These are phyloP conservation scores for Drosophila maculinotata DNA, from an alignment of 2,888 invertebrate genomes.

Conservation along the genomic window DNA sequence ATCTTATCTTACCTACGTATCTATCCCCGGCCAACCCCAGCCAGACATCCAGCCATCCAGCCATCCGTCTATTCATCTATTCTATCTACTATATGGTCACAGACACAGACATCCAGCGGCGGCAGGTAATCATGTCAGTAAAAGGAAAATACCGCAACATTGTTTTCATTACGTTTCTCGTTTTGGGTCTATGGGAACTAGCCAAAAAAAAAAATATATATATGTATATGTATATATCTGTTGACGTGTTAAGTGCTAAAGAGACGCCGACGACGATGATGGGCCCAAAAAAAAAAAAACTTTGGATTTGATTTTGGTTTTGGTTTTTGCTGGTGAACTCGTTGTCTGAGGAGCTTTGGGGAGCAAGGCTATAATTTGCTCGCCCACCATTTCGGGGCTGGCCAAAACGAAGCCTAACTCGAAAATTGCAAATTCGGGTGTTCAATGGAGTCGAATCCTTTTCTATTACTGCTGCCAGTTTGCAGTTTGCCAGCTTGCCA, in stretches of 20 bases:
- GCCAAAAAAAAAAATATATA: background rate
- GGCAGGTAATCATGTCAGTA: conserved; percentile 73
- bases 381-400: conserved; percentile 64
- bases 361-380: conserved; percentile 62
- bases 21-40: too few relatives aligned
- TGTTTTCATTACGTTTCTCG: conserved; percentile 44
- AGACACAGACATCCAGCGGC: conserved; percentile 26
- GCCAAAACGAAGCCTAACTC: conserved; percentile 68
- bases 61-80: background rate
- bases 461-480: conserved; percentile 63
- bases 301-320: conserved; percentile 6
- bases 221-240: conserved; percentile 51
- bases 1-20: conserved; percentile 39
- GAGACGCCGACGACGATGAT: conserved; percentile 38
- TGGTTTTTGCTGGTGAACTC: background rate
- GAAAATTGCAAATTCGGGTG: conserved; percentile 81
- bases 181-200: conserved; percentile 50
- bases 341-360: too few relatives aligned
- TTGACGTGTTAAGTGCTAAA: conserved; percentile 80
- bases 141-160: conserved; percentile 57
- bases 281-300: conserved; percentile 16
- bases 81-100: conserved; percentile 13
- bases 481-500: too few relatives aligned
- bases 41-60: too few relatives aligned
- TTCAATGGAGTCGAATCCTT: conserved; percentile 70